Evolutionary conservation across 2,113 vertebrate genomes (phyloP).

Genomic region (Amphiprion percula): DNA sequence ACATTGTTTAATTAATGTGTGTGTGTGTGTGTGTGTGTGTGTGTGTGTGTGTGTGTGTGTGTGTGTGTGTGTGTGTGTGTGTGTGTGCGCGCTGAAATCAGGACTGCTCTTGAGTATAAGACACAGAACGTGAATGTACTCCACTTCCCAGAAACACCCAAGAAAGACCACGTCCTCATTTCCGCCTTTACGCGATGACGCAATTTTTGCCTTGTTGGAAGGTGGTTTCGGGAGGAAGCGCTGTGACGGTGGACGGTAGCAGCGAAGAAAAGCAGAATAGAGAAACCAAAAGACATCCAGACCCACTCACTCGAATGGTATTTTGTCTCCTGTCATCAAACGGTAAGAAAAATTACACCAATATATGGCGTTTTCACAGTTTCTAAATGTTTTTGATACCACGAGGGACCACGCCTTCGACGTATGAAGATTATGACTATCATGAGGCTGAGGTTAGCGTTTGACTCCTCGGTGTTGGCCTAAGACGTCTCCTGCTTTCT

Average conservation of each 20-base stretch:
- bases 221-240: conserved; percentile 79
- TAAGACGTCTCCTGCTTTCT: neutral
- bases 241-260: conserved; percentile 5
- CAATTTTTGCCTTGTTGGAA: conserved; percentile 88
- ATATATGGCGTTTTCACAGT: neutral
- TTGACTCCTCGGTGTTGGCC: neutral
- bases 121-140: conserved; percentile 39
- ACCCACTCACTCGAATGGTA: conserved; percentile 43
- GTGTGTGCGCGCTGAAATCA: too few species aligned
- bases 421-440: neutral
- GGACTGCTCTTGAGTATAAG: neutral
- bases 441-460: conserved; percentile 12
- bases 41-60: too few species aligned
- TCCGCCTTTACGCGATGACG: conserved; percentile 79
- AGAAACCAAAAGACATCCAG: conserved; percentile 6
- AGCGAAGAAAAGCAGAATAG: conserved; percentile 2
- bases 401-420: conserved; percentile 54
- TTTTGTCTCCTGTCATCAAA: conserved; percentile 24
- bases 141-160: conserved; percentile 70
- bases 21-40: too few species aligned
- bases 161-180: neutral
- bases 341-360: conserved; percentile 51
- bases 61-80: too few species aligned
- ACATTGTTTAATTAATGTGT: too few species aligned
- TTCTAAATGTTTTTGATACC: conserved; percentile 1